A percentile compares a stretch with the other conserved stretches of the same genome.
Conservation (phyloP, 2,113 vertebrate genomes). For the Syngnathoides biaculeatus region DNA sequence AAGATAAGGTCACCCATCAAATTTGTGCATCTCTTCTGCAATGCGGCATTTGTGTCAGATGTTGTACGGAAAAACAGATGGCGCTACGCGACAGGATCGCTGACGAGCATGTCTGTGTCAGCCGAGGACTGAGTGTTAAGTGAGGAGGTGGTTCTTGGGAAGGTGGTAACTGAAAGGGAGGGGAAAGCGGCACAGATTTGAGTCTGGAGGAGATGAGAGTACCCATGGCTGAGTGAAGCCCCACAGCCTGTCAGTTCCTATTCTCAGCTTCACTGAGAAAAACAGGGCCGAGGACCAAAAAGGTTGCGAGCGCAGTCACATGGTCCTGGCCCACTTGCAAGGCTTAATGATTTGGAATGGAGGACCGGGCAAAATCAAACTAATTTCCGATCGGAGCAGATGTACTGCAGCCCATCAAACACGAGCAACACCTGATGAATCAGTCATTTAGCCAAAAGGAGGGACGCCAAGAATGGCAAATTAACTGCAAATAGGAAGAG, state of each 20-base stretch:
- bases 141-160: conserved; percentile 18
- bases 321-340: conserved; percentile 54
- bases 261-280: conserved; percentile 72
- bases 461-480: conserved; percentile 34
- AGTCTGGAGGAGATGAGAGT: conserved; percentile 53
- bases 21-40: conserved; percentile 15
- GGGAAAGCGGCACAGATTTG: conserved; percentile 35
- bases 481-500: conserved; percentile 16
- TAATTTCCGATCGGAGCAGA: conserved; percentile 53
- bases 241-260: conserved; percentile 68
- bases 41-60: conserved; percentile 25
- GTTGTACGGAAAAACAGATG: conserved; percentile 26
- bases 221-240: conserved; percentile 66
- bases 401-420: conserved; percentile 44
- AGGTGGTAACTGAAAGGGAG: conserved; percentile 26
- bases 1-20: conserved; percentile 42
- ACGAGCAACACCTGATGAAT: conserved; percentile 56
- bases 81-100: conserved; percentile 10
- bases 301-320: conserved; percentile 60
- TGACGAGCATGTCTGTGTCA: conserved; percentile 35
- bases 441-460: conserved; percentile 39
- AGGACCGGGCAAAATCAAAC: conserved; percentile 41
- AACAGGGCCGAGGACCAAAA: conserved; percentile 47
- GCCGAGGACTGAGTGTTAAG: conserved; percentile 34
- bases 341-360: conserved; percentile 57